Base-by-base conservation (phyloP, 37 sponge, comb jelly and placozoan genomes). In the Bolinopsis microptera region DNA sequence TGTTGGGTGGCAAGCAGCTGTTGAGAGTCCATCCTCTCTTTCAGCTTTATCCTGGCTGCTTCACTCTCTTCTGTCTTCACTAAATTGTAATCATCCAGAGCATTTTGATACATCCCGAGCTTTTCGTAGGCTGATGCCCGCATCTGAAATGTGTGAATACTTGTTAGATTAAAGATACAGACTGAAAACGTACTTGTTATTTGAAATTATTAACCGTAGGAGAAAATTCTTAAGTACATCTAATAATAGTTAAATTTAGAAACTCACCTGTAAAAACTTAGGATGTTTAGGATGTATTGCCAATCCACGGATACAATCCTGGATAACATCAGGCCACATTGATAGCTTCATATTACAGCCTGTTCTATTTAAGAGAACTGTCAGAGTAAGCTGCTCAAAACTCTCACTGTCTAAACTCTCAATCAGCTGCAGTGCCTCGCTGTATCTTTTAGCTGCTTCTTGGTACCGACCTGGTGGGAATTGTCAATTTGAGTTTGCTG, bases 371-470 rank as follows among this genome's bases (percentile, higher is more conserved):
- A 86, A 48, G 31, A 86, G 61, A 2, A 86, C 90, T 37, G 90
- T 86, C 25, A 86, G 90, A 27, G 90, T 86, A 8, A 86, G 61
- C 90, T 86, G 90, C 61, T 86, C 90, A 48, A 86, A 86, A 86
- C 90, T 86, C 61, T 86, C 90, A 34, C 90, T 86, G 61, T 86
- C 90, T 24, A 86, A 25, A 86, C 61, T 41, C 30, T 86, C 90
- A 5, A 86, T 86, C n/a, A 86, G 90, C 22, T 86, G 90, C 48
- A 86, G 90, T 3, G 90, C 90, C 26, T 86, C 90, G 30, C 90
- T 86, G 90, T 86, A 86, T 38, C 90, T 35, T 25, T 86, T 86
- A 86, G 90, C 90, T 40, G 90, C 90, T 41, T 86, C 90, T 48
- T 86, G 90, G 61, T 86, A 86, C 26, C 90, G 32, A n/a, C 90